phyloP scores from a whole-genome alignment of 2,797 vertebrate species.

The Mormyrus hasselquistii region DNA sequence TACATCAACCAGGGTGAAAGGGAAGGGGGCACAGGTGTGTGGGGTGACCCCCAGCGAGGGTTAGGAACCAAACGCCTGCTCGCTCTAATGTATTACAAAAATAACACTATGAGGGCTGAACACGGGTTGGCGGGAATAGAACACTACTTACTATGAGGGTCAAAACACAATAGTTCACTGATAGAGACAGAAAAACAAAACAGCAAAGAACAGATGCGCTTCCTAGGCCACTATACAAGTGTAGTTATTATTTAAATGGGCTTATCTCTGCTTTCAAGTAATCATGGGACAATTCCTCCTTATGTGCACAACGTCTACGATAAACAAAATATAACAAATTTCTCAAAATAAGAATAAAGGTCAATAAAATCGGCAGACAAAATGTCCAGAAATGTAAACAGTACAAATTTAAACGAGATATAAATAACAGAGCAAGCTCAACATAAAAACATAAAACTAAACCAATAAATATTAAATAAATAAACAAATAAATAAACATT shows the following conservation, averaged over 20 bases:
- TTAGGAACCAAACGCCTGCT: slow-evolving; percentile 17
- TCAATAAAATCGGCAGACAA: slow-evolving; percentile 40
- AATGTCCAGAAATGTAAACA: slow-evolving; percentile 45
- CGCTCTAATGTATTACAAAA: slow-evolving; percentile 64
- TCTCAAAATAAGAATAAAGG: slow-evolving; percentile 33
- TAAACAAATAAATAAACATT: slow-evolving; percentile 49
- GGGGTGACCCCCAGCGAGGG: slow-evolving; percentile 1
- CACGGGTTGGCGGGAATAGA: slow-evolving; percentile 59
- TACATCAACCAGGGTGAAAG: slow-evolving; percentile 57
- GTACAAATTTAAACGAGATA: slow-evolving; percentile 51
- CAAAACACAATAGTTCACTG: slow-evolving; percentile 36
- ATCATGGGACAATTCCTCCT: slow-evolving; percentile 12
- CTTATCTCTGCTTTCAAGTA: slow-evolving; percentile 11
- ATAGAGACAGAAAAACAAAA: slow-evolving; percentile 20
- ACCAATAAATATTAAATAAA: slow-evolving; percentile 51
- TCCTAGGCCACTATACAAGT: slow-evolving; percentile 21
- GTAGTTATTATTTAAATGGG: neutral
- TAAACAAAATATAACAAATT: slow-evolving; percentile 31
- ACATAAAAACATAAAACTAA: slow-evolving; percentile 50
- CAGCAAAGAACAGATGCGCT: slow-evolving; percentile 17
- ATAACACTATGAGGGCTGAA: slow-evolving; percentile 61
- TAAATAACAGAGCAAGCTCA: slow-evolving; percentile 65
- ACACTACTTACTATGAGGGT: slow-evolving; percentile 61
- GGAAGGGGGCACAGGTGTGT: slow-evolving; percentile 39
- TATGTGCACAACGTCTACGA: slow-evolving; percentile 19